phyloP scores from a whole-genome alignment of 1,140 invertebrate species.

The Aphaenogaster ashmeadi region DNA sequence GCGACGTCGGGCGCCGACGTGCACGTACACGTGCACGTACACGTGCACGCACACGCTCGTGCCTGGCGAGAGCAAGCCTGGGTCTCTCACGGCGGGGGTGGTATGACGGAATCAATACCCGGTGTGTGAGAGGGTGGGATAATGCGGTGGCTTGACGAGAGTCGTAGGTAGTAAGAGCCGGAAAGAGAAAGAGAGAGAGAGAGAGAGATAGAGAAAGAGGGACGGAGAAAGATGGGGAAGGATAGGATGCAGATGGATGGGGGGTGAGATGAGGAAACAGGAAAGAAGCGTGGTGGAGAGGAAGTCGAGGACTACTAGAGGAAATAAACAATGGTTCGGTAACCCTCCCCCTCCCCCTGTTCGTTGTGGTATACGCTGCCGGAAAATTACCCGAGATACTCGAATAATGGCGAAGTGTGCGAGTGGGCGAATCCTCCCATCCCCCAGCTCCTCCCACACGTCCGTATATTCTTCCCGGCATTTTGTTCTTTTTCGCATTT shows the following conservation, averaged over 20 bases:
- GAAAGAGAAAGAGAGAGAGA: conserved; percentile 44
- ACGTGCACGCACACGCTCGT: neutral
- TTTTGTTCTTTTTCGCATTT: conserved; percentile 18
- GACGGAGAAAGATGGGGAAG: neutral
- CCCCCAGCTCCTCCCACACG: neutral
- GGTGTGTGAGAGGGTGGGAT: conserved; percentile 81
- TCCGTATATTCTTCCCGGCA: neutral
- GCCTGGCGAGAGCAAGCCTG: conserved; percentile 69
- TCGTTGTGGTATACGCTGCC: conserved; percentile 70
- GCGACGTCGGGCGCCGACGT: conserved; percentile 18
- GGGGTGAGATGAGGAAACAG: conserved; percentile 45
- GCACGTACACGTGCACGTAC: neutral
- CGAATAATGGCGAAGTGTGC: conserved; percentile 63
- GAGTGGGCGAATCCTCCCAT: conserved; percentile 24
- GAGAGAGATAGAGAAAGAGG: conserved; percentile 12
- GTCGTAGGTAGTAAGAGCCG: conserved; percentile 73
- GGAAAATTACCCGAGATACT: conserved; percentile 73
- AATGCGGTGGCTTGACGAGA: conserved; percentile 82
- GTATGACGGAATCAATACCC: conserved; percentile 83
- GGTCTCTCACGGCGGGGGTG: conserved; percentile 70
- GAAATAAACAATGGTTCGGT: conserved; percentile 76
- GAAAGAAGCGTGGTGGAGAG: conserved; percentile 1
- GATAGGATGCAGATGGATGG: neutral
- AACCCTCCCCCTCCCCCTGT: conserved; percentile 46
- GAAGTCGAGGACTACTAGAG: conserved; percentile 70